Evolutionary conservation across 2,113 vertebrate species (phyloP).

Genomic region (Eidolon helvum): DNA sequence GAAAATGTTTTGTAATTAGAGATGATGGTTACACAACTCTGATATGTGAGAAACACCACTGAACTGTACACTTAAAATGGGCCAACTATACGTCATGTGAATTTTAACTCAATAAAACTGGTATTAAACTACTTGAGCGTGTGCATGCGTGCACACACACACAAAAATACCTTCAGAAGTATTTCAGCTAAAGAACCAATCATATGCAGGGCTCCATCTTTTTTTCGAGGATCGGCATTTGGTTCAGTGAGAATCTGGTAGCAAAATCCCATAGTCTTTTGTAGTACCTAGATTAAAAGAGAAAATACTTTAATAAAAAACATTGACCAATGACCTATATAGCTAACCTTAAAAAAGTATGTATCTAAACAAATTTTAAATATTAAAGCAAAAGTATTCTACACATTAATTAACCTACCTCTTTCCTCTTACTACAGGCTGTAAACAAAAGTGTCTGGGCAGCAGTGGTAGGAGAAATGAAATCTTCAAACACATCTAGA

Average conservation of each 20-base stretch:
- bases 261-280: constrained; percentile 99
- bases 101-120: neutral
- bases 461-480: constrained; percentile 98
- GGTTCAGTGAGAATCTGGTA: constrained; percentile 97
- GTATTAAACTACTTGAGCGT: neutral
- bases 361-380: neutral
- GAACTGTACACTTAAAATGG: neutral
- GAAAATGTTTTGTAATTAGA: neutral
- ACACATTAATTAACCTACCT: constrained; percentile 84
- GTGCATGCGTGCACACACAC: neutral
- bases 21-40: neutral
- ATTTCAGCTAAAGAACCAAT: constrained; percentile 99
- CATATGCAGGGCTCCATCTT: constrained; percentile 99
- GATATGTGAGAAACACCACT: neutral
- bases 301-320: constrained; percentile 18
- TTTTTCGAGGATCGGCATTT: constrained; percentile 95
- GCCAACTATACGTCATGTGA: neutral
- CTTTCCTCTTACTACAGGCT: constrained; percentile 99
- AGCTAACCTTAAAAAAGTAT: neutral
- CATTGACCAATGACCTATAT: neutral
- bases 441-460: constrained; percentile 98
- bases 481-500: constrained; percentile 98
- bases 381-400: neutral
- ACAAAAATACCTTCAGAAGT: constrained; percentile 91
- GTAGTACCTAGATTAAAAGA: constrained; percentile 89